phyloP scores from a whole-genome alignment of 2,888 invertebrate species.

The Aporophyla nigra region DNA sequence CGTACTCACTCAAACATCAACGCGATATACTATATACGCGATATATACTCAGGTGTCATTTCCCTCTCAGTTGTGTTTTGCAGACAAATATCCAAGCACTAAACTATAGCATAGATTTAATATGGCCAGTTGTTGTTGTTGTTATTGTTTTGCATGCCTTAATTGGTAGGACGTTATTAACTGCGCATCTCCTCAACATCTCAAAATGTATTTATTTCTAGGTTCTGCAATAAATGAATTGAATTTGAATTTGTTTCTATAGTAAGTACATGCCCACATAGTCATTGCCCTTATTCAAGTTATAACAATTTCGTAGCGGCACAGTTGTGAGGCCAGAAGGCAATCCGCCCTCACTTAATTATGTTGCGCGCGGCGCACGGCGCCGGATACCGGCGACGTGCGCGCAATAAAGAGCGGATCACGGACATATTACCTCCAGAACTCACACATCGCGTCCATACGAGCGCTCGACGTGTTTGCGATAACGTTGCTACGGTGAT shows the following conservation, averaged over 20 bases:
- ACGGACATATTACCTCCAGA: conserved; percentile 30
- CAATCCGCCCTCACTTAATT: conserved; percentile 3
- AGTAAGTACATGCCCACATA: neutral
- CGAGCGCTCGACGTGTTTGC: neutral
- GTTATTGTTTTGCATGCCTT: no score
- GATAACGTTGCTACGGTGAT: neutral
- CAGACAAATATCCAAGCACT: neutral
- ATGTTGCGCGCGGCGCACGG: conserved; percentile 2
- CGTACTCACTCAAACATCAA: neutral
- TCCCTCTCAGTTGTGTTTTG: neutral
- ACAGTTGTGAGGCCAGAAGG: neutral
- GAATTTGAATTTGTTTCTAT: no score
- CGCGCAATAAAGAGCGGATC: conserved; percentile 40
- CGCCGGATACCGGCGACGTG: conserved; percentile 5
- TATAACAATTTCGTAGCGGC: neutral
- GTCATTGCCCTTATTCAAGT: neutral
- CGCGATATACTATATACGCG: neutral
- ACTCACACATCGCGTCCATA: conserved; percentile 4
- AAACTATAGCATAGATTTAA: neutral
- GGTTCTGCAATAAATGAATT: no score
- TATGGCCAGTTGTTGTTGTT: no score
- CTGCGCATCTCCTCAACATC: no score
- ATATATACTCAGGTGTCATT: neutral
- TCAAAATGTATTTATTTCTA: no score
- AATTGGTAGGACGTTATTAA: no score